Evolutionary conservation across 1,140 invertebrate genomes (phyloP).

Genomic region (Trissolcus basalis): DNA sequence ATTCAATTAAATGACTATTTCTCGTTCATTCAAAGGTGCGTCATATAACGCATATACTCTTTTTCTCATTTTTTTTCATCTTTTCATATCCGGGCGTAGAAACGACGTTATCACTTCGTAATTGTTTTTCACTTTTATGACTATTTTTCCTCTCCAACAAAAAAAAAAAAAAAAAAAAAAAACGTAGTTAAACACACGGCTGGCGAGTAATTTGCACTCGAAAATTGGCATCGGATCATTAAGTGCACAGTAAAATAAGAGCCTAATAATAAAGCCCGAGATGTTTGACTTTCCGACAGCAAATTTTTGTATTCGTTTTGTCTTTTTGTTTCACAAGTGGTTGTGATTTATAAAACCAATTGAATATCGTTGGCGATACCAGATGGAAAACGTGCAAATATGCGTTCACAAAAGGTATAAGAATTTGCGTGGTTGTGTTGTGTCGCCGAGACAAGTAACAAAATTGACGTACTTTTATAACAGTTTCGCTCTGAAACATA

Average conservation of each 20-base stretch:
- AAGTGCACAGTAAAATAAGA: conserved; percentile 21
- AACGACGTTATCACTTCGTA: conserved; percentile 1
- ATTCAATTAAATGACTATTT: conserved; percentile 21
- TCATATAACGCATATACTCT: background rate
- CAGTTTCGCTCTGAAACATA: conserved; percentile 50
- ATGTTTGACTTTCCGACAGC: too few species aligned
- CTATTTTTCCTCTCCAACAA: conserved; percentile 20
- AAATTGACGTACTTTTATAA: conserved; percentile 39
- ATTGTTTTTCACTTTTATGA: conserved; percentile 43
- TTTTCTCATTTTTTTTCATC: conserved; percentile 4
- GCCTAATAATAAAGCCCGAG: conserved; percentile 41
- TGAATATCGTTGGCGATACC: too few species aligned
- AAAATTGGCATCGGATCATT: conserved; percentile 43
- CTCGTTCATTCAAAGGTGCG: conserved; percentile 13
- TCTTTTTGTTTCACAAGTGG: too few species aligned
- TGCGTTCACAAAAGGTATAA: background rate
- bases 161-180: conserved; percentile 20
- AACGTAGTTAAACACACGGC: conserved; percentile 28
- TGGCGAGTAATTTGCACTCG: conserved; percentile 43
- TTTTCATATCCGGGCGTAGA: background rate
- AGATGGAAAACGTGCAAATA: too few species aligned
- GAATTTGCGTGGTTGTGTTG: conserved; percentile 4
- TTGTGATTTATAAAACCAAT: too few species aligned
- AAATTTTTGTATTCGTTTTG: background rate
- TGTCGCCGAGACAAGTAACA: conserved; percentile 8